Evolutionary conservation across 2,113 vertebrate species (phyloP).

Genomic region (Leptobrachium leishanense): DNA sequence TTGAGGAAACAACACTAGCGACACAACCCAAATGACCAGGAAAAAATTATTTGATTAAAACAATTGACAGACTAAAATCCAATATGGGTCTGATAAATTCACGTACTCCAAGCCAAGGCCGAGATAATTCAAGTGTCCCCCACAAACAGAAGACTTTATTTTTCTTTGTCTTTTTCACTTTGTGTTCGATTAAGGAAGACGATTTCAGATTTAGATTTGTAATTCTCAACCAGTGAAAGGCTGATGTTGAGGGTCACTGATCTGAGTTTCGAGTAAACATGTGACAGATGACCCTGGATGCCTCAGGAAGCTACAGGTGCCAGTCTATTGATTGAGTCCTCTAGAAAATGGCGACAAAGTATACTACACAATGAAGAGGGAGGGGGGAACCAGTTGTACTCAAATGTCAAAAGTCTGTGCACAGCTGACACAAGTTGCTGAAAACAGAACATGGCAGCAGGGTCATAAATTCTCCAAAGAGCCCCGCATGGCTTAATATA

Average conservation of each 20-base stretch:
- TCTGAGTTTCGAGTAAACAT: background rate
- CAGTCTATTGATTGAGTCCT: conserved; percentile 40
- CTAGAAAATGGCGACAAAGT: conserved; percentile 42
- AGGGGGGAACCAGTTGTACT: conserved; percentile 74
- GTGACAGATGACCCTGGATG: background rate
- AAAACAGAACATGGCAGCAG: conserved; percentile 66
- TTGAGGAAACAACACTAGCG: too few relatives aligned
- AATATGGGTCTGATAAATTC: too few relatives aligned
- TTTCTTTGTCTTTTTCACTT: too few relatives aligned
- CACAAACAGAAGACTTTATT: too few relatives aligned
- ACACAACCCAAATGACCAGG: too few relatives aligned
- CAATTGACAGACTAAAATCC: too few relatives aligned
- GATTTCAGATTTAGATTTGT: too few relatives aligned
- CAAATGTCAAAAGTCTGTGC: conserved; percentile 79
- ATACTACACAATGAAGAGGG: conserved; percentile 41
- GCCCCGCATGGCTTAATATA: conserved; percentile 87
- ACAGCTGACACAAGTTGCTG: conserved; percentile 80
- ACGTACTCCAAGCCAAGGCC: too few relatives aligned
- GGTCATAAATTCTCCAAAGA: conserved; percentile 79
- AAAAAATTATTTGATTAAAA: too few relatives aligned
- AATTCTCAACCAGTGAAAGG: too few relatives aligned
- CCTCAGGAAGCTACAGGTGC: background rate
- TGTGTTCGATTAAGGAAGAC: too few relatives aligned
- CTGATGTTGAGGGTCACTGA: background rate
- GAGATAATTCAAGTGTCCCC: too few relatives aligned